Conservation (phyloP, 2,888 invertebrate species). For the Argyra leucocephala region DNA sequence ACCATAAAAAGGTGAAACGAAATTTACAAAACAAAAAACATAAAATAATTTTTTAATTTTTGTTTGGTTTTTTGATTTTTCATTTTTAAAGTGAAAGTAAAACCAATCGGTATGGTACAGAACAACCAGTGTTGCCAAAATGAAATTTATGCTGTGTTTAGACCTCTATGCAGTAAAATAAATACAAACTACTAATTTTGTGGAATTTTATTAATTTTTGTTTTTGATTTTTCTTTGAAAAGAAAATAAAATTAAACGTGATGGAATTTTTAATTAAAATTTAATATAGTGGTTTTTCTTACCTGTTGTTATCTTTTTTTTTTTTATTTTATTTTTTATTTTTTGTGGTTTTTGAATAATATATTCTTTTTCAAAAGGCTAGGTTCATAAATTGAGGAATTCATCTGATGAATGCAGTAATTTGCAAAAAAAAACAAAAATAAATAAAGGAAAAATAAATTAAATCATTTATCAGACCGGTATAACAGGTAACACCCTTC, state of each 20-base stretch:
- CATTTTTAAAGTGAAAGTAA: not conserved
- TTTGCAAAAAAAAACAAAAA: not conserved
- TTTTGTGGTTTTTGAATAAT: not conserved
- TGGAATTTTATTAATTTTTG: not conserved
- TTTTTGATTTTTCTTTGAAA: not conserved
- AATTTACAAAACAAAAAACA: no score
- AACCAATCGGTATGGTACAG: not conserved
- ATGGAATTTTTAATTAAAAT: not conserved
- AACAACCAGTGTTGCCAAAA: not conserved
- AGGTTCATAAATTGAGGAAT: not conserved
- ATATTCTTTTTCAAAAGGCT: not conserved
- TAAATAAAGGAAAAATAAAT: not conserved
- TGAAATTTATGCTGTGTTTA: not conserved
- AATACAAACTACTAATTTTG: not conserved
- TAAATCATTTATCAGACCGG: constrained; percentile 1
- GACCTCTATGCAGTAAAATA: not conserved
- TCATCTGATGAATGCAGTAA: not conserved
- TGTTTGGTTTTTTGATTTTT: not conserved
- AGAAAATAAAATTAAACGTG: not conserved
- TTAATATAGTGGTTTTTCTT: not conserved
- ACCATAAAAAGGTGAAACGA: no score
- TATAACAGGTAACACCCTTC: constrained; percentile 4
- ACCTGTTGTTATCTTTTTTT: not conserved
- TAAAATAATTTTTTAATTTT: not conserved
- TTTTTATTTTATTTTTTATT: not conserved